These are phyloP conservation scores for Colaptes auratus DNA, from an alignment of 2,113 vertebrate genomes.

Conservation along the genomic window DNA sequence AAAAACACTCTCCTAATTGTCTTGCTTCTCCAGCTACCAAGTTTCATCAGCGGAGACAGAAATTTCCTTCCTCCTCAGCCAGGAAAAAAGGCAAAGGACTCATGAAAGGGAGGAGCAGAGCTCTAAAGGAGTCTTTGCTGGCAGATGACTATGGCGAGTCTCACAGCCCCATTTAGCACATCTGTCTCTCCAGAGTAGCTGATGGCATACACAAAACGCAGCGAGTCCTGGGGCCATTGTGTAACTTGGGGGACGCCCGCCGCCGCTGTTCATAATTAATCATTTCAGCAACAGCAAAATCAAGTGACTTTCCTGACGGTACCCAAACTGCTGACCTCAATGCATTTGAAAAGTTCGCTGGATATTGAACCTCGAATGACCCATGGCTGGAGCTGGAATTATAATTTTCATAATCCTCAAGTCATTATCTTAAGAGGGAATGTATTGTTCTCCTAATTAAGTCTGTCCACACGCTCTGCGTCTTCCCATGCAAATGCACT, in stretches of 20 bases:
- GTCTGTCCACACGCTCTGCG: conserved; percentile 72
- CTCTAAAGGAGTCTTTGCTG: background rate
- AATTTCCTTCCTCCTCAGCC: background rate
- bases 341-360: conserved; percentile 69
- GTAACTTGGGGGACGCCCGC: conserved; percentile 31
- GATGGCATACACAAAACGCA: background rate
- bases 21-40: background rate
- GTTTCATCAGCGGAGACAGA: background rate
- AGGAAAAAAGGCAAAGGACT: background rate
- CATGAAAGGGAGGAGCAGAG: background rate
- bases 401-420: conserved; percentile 78
- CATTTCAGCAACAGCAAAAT: conserved; percentile 62
- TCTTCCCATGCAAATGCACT: conserved; percentile 77
- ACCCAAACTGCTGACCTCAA: conserved; percentile 73
- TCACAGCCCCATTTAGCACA: background rate
- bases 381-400: conserved; percentile 73
- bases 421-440: conserved; percentile 79
- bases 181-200: background rate
- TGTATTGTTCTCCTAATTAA: conserved; percentile 79
- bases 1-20: background rate
- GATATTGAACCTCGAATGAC: conserved; percentile 73
- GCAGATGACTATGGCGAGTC: background rate
- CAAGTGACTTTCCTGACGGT: conserved; percentile 64
- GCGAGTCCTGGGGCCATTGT: conserved; percentile 19
- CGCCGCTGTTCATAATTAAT: conserved; percentile 53